Evolutionary conservation across 2,797 vertebrate species (phyloP), one percentile per base, ranked within the genome.

Genomic region (Trachops cirrhosus): DNA sequence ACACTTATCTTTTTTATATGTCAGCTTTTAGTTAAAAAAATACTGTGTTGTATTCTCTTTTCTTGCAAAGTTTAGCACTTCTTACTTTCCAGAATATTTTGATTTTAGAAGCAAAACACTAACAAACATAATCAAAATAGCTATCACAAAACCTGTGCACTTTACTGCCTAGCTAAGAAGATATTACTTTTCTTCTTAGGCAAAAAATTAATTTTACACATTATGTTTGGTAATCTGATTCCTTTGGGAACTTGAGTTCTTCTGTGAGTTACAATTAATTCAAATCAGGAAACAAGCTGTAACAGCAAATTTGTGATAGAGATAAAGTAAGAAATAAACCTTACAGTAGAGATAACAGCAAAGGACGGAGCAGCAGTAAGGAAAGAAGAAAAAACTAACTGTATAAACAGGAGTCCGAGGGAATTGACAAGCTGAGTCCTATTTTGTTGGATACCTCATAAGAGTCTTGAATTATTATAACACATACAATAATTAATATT

Each of bases 81-180:
- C 94, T 64, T 89, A 46, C 41, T 95, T 96, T 82, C 21, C 88
- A 87, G 46, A 94, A 79, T 92, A 88, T 93, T 91, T 93, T 91
- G 29, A 95, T 83, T 68, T 32, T 37, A 21, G 79, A 87, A 94
- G 64, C 64, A 89, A 91, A 90, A 91, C 18, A 77, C 29, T 46
- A 46, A 19, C 88, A 94, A 94, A 82, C 29, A 59, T 80, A 79
- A 82, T 92, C 46, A 93, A 93, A 93, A 77, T 73, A 91, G 29
- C 39, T 94, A 14, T 85, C 39, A 57, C 32, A 87, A 79, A 96
- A 64, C 37, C 37, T 37, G 8, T 19, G 16, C 9, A 52, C 52
- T 89, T 71, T 26, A 46, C 62, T 92, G 19, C 52, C 86, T 75
- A 18, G 67, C 77, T 29, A 89, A 88, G 70, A 41, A 86, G 11